Base-by-base conservation (phyloP, 2,113 vertebrate genomes). In the Pelmatolapia mariae region DNA sequence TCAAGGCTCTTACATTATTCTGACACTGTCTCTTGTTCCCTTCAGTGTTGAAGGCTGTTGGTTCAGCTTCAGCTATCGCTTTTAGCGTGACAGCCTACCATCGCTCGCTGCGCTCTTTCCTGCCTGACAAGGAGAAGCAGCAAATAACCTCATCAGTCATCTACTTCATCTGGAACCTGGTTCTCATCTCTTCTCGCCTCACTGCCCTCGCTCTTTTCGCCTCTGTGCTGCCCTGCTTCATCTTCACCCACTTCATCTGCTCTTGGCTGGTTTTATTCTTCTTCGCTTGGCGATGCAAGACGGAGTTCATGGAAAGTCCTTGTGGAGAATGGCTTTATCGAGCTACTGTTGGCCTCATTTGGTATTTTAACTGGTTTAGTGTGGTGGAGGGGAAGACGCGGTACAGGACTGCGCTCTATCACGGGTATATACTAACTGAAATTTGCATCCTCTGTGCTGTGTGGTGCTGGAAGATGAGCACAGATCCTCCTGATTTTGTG, bases 31-130 rank as follows among this genome's bases (percentile, higher is more conserved):
- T 59, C 57, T 86, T 15, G 63, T 83, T 81, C 15, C 85, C 82
- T 80, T 36, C 94, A 96, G 96, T 89, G 61, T 8, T 93, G 22
- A 96, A 96, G 87, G 88, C 92, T 4, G 0, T 89, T 0, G 88
- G 31, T 0, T 96, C 95, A 0, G 71, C 86, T 8, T 63, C 82
- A 0, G 66, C 91, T 68, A 85, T 96, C 7, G 92, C 95, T n/a
- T 56, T 78, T 52, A 36, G n/a, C 1, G 85, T 96, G 40, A 95
- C 92, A 38, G 54, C 76, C 54, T 98, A 98, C 1, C 52, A 54
- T 54, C n/a, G n/a, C 9, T 53, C 19, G 0, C 5, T 53, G 50
- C 50, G 50, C 19, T 53, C 19, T 0, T 53, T 53, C 50, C 50
- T 53, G 50, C 2, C 0, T 53, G 9, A 10, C 19, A 53, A 53